phyloP scores from a whole-genome alignment of 1,140 invertebrate genomes.

The Cecropterus lyciades region DNA sequence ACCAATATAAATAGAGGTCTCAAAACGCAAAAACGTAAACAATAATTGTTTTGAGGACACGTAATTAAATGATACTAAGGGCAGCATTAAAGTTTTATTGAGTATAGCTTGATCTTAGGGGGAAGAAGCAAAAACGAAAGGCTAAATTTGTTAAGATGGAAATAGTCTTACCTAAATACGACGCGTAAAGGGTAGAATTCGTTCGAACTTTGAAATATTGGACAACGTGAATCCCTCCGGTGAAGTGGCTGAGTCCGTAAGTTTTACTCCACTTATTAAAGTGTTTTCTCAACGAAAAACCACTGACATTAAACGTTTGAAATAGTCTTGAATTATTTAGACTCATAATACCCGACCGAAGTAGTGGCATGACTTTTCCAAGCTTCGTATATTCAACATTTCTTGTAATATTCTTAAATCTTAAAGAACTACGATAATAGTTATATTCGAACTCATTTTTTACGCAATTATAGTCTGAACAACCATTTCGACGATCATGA shows the following conservation, averaged over 20 bases:
- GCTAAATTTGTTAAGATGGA: background rate
- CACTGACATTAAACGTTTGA: slow-evolving; percentile 54
- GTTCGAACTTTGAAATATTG: slow-evolving; percentile 72
- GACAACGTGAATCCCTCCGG: slow-evolving; percentile 46
- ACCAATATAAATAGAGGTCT: too few relatives aligned
- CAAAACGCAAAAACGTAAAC: too few relatives aligned
- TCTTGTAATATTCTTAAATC: slow-evolving; percentile 60
- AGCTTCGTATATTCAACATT: slow-evolving; percentile 49
- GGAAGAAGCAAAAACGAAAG: too few relatives aligned
- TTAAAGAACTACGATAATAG: slow-evolving; percentile 54
- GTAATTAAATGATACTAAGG: too few relatives aligned
- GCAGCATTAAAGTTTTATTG: too few relatives aligned
- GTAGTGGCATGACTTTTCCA: slow-evolving; percentile 45
- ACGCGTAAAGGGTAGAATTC: slow-evolving; percentile 68
- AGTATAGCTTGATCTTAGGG: too few relatives aligned
- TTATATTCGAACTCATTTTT: slow-evolving; percentile 54
- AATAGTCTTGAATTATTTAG: slow-evolving; percentile 61
- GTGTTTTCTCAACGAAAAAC: slow-evolving; percentile 46
- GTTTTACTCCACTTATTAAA: slow-evolving; percentile 36
- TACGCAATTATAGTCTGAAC: slow-evolving; percentile 29
- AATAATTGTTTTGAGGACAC: too few relatives aligned
- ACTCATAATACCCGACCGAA: slow-evolving; percentile 50
- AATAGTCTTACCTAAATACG: slow-evolving; percentile 63
- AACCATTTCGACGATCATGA: slow-evolving; percentile 14
- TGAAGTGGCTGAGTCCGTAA: slow-evolving; percentile 7